Conservation (phyloP, 2,888 invertebrate genomes). For the Ephialtes manifestator region DNA sequence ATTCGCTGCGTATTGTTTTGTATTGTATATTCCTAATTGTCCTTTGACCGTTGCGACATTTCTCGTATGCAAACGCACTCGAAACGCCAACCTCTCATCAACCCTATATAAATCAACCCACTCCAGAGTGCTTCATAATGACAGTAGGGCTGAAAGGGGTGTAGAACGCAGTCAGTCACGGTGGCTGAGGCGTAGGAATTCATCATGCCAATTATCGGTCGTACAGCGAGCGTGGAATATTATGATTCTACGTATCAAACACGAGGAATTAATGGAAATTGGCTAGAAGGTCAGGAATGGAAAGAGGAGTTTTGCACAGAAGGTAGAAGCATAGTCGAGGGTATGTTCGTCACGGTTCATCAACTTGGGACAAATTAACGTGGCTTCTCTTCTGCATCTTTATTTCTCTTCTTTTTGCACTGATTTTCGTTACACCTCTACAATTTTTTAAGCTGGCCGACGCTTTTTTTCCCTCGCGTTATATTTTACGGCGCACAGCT, state of each 20-base stretch:
- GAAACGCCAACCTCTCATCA: constrained; percentile 2
- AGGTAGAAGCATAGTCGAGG: neutral
- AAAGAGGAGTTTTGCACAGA: neutral
- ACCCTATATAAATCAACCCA: constrained; percentile 11
- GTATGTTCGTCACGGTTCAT: constrained; percentile 29
- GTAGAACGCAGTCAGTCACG: constrained; percentile 27
- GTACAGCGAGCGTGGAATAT: constrained; percentile 38
- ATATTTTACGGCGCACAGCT: neutral
- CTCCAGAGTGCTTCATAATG: constrained; percentile 11
- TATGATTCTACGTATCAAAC: constrained; percentile 49
- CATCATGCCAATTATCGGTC: constrained; percentile 52
- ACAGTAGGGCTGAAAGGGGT: neutral
- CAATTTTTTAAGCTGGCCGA: neutral
- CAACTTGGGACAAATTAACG: constrained; percentile 44
- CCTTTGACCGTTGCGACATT: neutral
- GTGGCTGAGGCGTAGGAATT: constrained; percentile 15
- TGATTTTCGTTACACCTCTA: neutral
- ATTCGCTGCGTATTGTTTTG: neutral
- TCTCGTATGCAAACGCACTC: neutral
- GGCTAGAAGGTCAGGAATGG: constrained; percentile 24
- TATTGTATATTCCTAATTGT: neutral
- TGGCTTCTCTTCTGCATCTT: neutral
- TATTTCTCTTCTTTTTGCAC: constrained; percentile 4
- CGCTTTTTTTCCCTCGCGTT: neutral
- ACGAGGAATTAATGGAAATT: constrained; percentile 52